Percentiles rank a stretch among this genome's conserved stretches.
Evolutionary conservation across 2,888 invertebrate genomes (phyloP).

Genomic region (Trachelus troglodyta): DNA sequence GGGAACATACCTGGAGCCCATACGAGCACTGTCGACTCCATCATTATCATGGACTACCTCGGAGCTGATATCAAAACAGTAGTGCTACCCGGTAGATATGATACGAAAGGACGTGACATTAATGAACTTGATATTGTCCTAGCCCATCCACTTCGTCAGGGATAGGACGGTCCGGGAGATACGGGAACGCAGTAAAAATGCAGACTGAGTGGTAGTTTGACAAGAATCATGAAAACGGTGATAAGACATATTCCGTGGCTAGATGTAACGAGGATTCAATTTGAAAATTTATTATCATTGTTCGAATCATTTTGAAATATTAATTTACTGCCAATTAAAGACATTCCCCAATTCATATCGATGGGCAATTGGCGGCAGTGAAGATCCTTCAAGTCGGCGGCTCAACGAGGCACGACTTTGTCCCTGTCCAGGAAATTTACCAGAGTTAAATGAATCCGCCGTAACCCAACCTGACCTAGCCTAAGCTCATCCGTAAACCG

Average conservation of each 20-base stretch:
- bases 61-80: neutral
- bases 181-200: neutral
- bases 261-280: neutral
- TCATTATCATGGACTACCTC: neutral
- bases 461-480: neutral
- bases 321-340: too few relatives aligned
- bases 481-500: neutral
- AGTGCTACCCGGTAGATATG: neutral
- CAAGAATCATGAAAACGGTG: neutral
- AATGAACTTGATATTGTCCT: neutral
- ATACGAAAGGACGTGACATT: neutral
- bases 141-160: neutral
- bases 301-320: too few relatives aligned
- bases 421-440: neutral
- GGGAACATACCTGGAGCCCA: neutral
- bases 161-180: neutral
- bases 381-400: neutral
- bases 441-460: neutral
- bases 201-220: neutral
- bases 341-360: neutral
- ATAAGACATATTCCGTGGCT: too few relatives aligned
- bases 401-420: neutral
- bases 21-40: neutral
- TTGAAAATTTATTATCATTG: neutral
- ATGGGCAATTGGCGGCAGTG: neutral